Conservation (phyloP, 2,888 invertebrate species). For the Orgyia antiqua region DNA sequence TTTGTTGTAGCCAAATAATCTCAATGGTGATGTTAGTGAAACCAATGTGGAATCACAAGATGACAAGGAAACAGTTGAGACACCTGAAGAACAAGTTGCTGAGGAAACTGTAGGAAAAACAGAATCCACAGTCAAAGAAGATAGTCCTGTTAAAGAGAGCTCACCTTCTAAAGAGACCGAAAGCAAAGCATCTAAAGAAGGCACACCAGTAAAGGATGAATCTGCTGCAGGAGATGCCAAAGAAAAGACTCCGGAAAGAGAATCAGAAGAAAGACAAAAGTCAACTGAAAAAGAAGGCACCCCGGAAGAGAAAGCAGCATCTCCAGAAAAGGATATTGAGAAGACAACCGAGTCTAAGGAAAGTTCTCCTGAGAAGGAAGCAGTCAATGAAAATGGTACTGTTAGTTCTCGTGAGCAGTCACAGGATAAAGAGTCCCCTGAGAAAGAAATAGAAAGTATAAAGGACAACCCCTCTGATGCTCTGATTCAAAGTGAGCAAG, state of each 20-base stretch:
- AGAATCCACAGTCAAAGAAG: conserved; percentile 31
- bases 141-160: conserved; percentile 32
- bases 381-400: conserved; percentile 61
- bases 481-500: conserved; percentile 65
- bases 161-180: conserved; percentile 30
- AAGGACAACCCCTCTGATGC: conserved; percentile 59
- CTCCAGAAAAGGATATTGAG: conserved; percentile 38
- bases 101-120: conserved; percentile 24
- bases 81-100: conserved; percentile 15
- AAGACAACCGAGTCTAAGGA: conserved; percentile 45
- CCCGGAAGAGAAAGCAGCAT: conserved; percentile 27
- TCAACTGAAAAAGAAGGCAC: conserved; percentile 41
- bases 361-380: conserved; percentile 46
- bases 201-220: conserved; percentile 33
- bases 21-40: conserved; percentile 57
- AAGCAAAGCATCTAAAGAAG: conserved; percentile 31
- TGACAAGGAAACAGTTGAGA: conserved; percentile 42
- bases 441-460: conserved; percentile 39
- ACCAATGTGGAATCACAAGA: conserved; percentile 30
- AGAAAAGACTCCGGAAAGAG: conserved; percentile 33
- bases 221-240: conserved; percentile 23
- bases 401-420: conserved; percentile 65
- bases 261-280: conserved; percentile 40
- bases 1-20: conserved; percentile 14
- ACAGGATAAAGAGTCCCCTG: conserved; percentile 45